Conservation (phyloP, 1,140 invertebrate species). For the Cataglyphis hispanica region DNA sequence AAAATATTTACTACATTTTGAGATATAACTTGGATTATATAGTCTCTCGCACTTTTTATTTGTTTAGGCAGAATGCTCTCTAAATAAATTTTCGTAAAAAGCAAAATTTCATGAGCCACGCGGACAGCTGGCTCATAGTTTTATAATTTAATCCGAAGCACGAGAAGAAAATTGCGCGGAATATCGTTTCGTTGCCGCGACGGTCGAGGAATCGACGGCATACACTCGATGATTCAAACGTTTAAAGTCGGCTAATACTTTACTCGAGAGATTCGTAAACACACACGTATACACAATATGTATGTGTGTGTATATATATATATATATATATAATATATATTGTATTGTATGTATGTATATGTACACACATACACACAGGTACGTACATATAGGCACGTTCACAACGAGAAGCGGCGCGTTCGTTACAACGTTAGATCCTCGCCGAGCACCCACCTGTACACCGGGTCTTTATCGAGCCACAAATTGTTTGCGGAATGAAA, state of each 20-base stretch:
- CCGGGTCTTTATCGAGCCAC: slow-evolving; percentile 84
- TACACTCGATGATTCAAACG: slow-evolving; percentile 75
- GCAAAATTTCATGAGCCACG: slow-evolving; percentile 2
- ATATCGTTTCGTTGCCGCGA: slow-evolving; percentile 34
- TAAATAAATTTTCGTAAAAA: slow-evolving; percentile 47
- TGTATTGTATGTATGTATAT: too few relatives aligned
- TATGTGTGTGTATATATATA: neutral
- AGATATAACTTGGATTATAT: neutral
- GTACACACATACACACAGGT: too few relatives aligned
- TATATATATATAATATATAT: too few relatives aligned
- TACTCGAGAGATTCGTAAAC: slow-evolving; percentile 80
- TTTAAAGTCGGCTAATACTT: slow-evolving; percentile 77
- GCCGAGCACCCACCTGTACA: slow-evolving; percentile 79
- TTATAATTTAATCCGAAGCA: slow-evolving; percentile 25
- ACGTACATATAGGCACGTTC: slow-evolving; percentile 59
- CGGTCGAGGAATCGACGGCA: slow-evolving; percentile 71
- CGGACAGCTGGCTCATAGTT: neutral
- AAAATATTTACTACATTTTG: neutral
- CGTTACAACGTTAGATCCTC: slow-evolving; percentile 81
- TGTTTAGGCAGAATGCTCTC: slow-evolving; percentile 18
- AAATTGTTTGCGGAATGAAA: slow-evolving; percentile 86
- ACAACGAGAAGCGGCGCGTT: slow-evolving; percentile 75
- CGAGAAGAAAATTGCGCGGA: slow-evolving; percentile 19
- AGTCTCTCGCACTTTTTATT: slow-evolving; percentile 8
- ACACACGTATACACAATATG: slow-evolving; percentile 69